Conservation (phyloP, 2,113 vertebrate genomes). For the Notiomystis cincta region DNA sequence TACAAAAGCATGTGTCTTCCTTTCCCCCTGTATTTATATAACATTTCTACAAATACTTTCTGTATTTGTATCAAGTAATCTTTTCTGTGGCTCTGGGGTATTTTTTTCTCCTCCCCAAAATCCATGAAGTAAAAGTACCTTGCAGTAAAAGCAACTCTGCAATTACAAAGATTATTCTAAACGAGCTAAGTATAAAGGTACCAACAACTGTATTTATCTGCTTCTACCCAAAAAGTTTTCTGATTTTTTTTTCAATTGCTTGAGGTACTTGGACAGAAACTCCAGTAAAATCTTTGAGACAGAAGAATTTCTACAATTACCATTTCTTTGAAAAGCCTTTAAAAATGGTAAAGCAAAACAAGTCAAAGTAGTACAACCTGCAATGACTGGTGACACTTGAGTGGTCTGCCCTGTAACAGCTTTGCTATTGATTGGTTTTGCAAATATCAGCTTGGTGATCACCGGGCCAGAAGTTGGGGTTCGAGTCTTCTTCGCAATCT, state of each 20-base stretch:
- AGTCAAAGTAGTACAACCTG: constrained; percentile 79
- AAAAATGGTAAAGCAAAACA: constrained; percentile 14
- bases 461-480: constrained; percentile 89
- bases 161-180: neutral
- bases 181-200: neutral
- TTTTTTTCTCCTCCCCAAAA: neutral
- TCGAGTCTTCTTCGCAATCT: constrained; percentile 94
- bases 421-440: constrained; percentile 96
- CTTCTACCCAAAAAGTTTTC: neutral
- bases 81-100: neutral
- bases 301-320: neutral
- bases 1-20: neutral
- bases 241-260: neutral
- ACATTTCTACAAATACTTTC: neutral
- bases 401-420: constrained; percentile 85
- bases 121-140: neutral
- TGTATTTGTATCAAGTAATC: neutral
- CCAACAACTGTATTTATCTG: neutral
- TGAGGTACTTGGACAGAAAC: neutral
- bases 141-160: neutral
- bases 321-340: neutral
- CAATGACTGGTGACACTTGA: constrained; percentile 85
- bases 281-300: neutral
- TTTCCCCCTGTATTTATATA: neutral
- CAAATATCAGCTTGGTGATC: constrained; percentile 94